Evolutionary conservation across 2,888 invertebrate species (phyloP).

Genomic region (Seira musarum): DNA sequence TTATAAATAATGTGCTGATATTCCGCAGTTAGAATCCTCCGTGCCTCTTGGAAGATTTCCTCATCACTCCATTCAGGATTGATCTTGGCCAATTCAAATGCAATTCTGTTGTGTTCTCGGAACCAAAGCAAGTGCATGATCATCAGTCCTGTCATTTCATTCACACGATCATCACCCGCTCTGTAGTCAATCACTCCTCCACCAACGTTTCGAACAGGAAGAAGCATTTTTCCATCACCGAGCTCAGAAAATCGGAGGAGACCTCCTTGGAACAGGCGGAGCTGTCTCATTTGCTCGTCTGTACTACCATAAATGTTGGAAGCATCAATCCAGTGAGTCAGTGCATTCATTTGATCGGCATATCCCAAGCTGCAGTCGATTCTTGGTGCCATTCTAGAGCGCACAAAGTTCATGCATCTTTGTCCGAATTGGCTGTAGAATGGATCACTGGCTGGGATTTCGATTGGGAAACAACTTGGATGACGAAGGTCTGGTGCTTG

Average conservation of each 20-base stretch:
- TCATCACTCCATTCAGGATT: constrained; percentile 66
- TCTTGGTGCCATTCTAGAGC: constrained; percentile 80
- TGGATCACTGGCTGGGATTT: constrained; percentile 66
- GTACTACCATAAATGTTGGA: constrained; percentile 88
- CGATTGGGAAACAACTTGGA: constrained; percentile 70
- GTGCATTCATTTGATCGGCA: constrained; percentile 82
- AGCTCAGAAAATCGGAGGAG: constrained; percentile 53
- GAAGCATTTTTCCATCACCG: constrained; percentile 52
- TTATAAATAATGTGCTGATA: constrained; percentile 68
- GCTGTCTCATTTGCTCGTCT: constrained; percentile 77
- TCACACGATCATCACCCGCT: constrained; percentile 68
- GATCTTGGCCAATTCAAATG: constrained; percentile 60
- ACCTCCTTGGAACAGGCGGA: constrained; percentile 81
- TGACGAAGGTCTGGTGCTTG: constrained; percentile 60
- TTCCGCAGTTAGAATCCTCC: constrained; percentile 65
- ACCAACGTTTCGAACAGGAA: constrained; percentile 48
- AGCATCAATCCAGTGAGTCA: constrained; percentile 83
- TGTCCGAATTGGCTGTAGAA: constrained; percentile 66
- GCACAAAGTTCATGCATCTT: constrained; percentile 81
- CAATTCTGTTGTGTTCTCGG: constrained; percentile 68
- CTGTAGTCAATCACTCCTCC: constrained; percentile 53
- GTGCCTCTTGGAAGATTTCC: constrained; percentile 67
- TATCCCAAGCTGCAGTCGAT: constrained; percentile 77
- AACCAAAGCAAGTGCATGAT: constrained; percentile 68
- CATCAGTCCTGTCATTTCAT: constrained; percentile 68